These are phyloP conservation scores for Pseudopleuronectes americanus DNA, from an alignment of 2,797 vertebrate genomes.

Conservation along the genomic window DNA sequence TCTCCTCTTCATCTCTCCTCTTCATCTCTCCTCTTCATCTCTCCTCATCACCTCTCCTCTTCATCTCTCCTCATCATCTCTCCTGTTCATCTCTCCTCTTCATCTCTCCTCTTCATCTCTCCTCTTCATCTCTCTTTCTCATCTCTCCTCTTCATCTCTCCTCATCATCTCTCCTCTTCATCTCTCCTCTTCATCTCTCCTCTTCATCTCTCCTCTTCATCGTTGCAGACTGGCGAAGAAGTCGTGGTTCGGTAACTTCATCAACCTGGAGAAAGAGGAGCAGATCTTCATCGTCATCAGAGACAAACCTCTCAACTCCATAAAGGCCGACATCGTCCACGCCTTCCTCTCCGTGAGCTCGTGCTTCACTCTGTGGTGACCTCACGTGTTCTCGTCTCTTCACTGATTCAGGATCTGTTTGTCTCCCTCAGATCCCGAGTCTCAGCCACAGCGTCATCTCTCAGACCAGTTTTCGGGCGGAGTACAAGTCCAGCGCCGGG, in stretches of 20 bases:
- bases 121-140: slow-evolving; percentile 7
- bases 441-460: slow-evolving; percentile 99
- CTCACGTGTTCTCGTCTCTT: not conserved
- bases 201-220: not conserved
- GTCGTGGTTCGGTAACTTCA: slow-evolving; percentile 99
- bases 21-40: slow-evolving; percentile 8
- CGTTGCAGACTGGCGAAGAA: slow-evolving; percentile 94
- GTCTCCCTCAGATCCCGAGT: slow-evolving; percentile 90
- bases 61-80: too few relatives aligned
- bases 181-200: too few relatives aligned
- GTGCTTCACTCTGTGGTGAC: too few relatives aligned
- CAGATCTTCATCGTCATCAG: slow-evolving; percentile 98
- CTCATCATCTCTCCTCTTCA: too few relatives aligned
- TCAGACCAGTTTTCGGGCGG: slow-evolving; percentile 97
- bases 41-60: not conserved
- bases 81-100: not conserved
- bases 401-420: too few relatives aligned
- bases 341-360: slow-evolving; percentile 94
- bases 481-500: slow-evolving; percentile 94
- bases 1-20: not conserved
- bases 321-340: slow-evolving; percentile 98
- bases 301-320: slow-evolving; percentile 98
- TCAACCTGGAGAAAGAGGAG: slow-evolving; percentile 98
- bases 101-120: slow-evolving; percentile 1
- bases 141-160: too few relatives aligned